Evolutionary conservation across 2,113 vertebrate genomes (phyloP), one percentile per base, ranked within the genome.

Genomic region (Zingel zingel): DNA sequence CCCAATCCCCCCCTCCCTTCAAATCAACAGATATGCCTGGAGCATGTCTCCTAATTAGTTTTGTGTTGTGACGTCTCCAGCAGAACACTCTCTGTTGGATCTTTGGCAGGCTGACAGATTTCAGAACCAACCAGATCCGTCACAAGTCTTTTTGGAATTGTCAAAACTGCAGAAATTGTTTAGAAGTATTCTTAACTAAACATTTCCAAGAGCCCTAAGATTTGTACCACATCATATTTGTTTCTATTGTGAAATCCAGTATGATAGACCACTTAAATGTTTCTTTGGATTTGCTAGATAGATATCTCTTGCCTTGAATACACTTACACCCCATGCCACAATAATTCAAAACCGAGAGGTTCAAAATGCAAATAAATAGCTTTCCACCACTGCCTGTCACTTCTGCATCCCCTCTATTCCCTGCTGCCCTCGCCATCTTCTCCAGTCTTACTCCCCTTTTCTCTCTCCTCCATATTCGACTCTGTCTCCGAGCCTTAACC

Each of bases 401-500:
- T 88, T 88, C 88, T 86, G 75, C 62, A 78, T 82, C 82, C 72
- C 72, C 77, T 82, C 70, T 83, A 63, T 76, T 87, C 86, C 80
- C 81, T 25, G 54, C 83, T 86, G 88, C 84, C 85, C 79, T 86
- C 85, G 54, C 86, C 83, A 85, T 92, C 83, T 79, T 89, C 85
- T 80, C 83, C 87, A 80, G 79, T 78, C 73, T 77, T 47, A 79
- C 86, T 85, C 81, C 69, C 80, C 48, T 83, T 79, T 77, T 74
- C 86, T 69, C 79, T 81, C 81, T 86, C 79, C 85, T 83, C 81
- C 87, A 88, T 86, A 83, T 83, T 89, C 48, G 25, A 81, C 93
- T 93, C 95, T 94, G 94, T 90, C 90, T 93, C 91, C 67, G 73
- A 72, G 87, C 86, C 89, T 93, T 97, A 97, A 97, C 95, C 94